Evolutionary conservation across 2,888 invertebrate species (phyloP).

Genomic region (Lycocerus yunnanus): DNA sequence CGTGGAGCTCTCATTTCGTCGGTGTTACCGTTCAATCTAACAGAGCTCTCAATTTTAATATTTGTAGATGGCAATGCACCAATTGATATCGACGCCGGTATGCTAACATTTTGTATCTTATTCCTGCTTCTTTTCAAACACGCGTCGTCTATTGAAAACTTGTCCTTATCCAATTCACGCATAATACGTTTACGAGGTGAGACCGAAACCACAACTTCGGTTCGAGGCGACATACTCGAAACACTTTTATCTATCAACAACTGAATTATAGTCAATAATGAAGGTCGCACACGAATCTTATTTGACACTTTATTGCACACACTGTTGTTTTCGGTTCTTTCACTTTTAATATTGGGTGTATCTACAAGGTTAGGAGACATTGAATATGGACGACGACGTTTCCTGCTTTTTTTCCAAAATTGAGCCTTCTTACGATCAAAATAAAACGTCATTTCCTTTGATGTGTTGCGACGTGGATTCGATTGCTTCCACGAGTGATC

Average conservation of each 20-base stretch:
- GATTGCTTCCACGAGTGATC: constrained; percentile 90
- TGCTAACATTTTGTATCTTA: constrained; percentile 37
- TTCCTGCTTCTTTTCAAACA: constrained; percentile 49
- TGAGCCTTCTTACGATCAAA: constrained; percentile 61
- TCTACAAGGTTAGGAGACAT: constrained; percentile 26
- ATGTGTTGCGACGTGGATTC: constrained; percentile 73
- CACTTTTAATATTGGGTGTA: constrained; percentile 27
- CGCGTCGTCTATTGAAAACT: constrained; percentile 41
- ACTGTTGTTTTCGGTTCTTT: constrained; percentile 36
- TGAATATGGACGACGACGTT: constrained; percentile 37
- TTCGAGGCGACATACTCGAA: constrained; percentile 45
- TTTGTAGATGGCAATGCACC: constrained; percentile 33
- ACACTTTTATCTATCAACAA: constrained; percentile 45
- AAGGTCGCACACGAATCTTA: constrained; percentile 36
- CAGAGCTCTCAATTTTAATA: constrained; percentile 39
- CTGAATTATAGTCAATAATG: constrained; percentile 47
- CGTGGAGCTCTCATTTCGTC: constrained; percentile 41
- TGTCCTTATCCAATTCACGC: constrained; percentile 71
- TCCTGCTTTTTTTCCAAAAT: constrained; percentile 44
- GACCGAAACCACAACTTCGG: constrained; percentile 70
- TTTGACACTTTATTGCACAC: constrained; percentile 40
- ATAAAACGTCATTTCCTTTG: constrained; percentile 75
- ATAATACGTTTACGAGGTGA: constrained; percentile 84
- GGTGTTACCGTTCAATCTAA: constrained; percentile 42
- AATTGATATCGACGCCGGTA: constrained; percentile 44